Conservation (phyloP, 2,888 invertebrate species). For the Sphaerolaimus hirsutus region DNA sequence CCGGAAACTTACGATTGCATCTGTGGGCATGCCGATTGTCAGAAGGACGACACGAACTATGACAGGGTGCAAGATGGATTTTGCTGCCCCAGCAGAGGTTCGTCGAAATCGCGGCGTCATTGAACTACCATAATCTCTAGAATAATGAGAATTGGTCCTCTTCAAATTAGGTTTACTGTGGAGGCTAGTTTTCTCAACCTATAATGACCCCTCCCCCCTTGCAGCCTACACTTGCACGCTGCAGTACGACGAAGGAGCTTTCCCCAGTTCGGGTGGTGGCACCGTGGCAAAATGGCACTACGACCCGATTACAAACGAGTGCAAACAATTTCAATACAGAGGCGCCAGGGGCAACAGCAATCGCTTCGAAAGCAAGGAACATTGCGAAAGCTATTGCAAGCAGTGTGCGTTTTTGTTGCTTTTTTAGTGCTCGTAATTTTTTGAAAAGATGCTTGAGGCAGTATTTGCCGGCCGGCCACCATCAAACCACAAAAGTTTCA, state of each 20-base stretch:
- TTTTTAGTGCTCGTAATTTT: background rate
- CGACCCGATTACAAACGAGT: conserved; percentile 12
- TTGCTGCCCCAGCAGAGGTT: conserved; percentile 2
- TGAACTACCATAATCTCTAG: background rate
- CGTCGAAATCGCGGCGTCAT: background rate
- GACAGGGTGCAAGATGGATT: background rate
- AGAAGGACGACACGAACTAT: background rate
- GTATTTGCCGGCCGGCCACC: no score
- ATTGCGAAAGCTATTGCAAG: conserved; percentile 24
- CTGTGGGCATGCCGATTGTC: background rate
- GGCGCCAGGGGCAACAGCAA: conserved; percentile 16
- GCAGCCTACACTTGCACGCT: conserved; percentile 2
- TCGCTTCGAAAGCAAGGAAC: conserved; percentile 18
- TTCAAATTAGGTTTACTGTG: no score
- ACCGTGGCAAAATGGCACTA: conserved; percentile 3
- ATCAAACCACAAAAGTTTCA: background rate
- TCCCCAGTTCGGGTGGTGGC: background rate
- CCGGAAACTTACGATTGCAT: conserved; percentile 3
- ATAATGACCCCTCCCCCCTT: no score
- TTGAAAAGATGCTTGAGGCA: no score
- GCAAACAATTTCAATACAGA: conserved; percentile 19
- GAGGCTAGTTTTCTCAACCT: no score
- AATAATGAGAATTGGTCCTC: no score
- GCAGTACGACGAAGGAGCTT: background rate
- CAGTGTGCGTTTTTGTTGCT: conserved; percentile 14